Evolutionary conservation across 1,140 invertebrate genomes (phyloP), one percentile per base, ranked within the genome.

Genomic region (Doryteuthis pealeii): DNA sequence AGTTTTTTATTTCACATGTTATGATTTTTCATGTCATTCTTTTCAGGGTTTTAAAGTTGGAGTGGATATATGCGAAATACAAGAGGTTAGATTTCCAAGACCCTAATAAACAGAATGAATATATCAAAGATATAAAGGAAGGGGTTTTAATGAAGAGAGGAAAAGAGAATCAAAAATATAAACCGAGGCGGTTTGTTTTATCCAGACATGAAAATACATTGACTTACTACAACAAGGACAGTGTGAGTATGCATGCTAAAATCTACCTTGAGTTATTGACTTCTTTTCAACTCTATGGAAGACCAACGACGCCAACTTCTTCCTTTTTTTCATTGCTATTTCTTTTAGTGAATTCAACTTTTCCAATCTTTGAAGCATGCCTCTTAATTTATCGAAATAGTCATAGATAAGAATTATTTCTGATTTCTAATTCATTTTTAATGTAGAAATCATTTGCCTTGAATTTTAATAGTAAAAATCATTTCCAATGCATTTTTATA

Each of bases 41-140:
- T 87, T 90, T 65, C 87, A 97, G 95, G 86, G 92, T 96, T 72
- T 88, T 96, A 70, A 91, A 94, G 73, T 94, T 95, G 84, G 95
- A 97, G 85, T 97, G 94, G 94, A 96, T 97, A 75, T 90, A 92
- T 80, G 94, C 94, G 6, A 97, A 96, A 87, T 97, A 97, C 86
- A 91, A 94, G 86, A 90, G 95, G 62, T 92, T 94, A 89, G 95
- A 96, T 85, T 96, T 97, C 87, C 92, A 91, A 74, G 91, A 94
- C 83, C 91, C 92, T 28, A 86, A 87, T 1, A 92, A 93, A 82
- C 90, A 92, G 67, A 92, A 93, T 81, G 91, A 90, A 74, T 96
- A 96, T 83, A 91, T 92, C 14, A 92, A 90, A 35, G 92, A 93
- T 22, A 89, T 91, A 43, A 94, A 95, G 91, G 93, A 94, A 87